Base-by-base conservation (phyloP, 1,140 invertebrate species). In the Helicorthomorpha holstii region DNA sequence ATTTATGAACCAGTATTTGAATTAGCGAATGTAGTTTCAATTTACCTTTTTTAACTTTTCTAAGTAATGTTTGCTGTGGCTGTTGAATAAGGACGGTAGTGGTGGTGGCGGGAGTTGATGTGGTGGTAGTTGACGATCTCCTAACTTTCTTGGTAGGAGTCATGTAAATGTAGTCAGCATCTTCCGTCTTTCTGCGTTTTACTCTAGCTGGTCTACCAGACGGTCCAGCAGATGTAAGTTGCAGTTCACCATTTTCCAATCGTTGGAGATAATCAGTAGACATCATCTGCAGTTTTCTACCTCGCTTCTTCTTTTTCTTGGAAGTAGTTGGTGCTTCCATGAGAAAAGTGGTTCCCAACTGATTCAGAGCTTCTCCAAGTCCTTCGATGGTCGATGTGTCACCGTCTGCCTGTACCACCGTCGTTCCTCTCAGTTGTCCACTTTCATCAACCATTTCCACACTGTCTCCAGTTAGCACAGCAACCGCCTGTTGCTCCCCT, bases 401-500 rank as follows among this genome's bases (percentile, higher is more conserved):
- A 34, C 16, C 29, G 7, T 7, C 29, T 7, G 7, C 16, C 7
- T 7, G 7, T 16, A 34, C 29, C 16, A 16, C 7, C 7, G 29
- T 16, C 7, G 29, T 34, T 7, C 29, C 29, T 7, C 7, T 34
- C 7, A 34, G 7, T 34, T 7, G 7, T 7, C 29, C 29, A 16
- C 7, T 34, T 34, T 34, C 29, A 34, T 34, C 29, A 16, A n/a
- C 50, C 51, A 48, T 48, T 14, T 55, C 50, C 50, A 55, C 54
- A 14, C 50, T 52, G 27, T 29, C 54, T 22, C 50, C 61, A 21
- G 61, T 54, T 48, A 67, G 61, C 7, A 69, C 64, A 14, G 65
- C 65, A 7, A 69, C 63, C 23, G 66, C 60, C 55, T 66, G 64
- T 47, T 67, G 63, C 25, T 56, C 50, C n/a, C 63, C 67, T 50